Base-by-base conservation (phyloP, 2,888 invertebrate genomes). In the Drosophila pseudotalamancana region DNA sequence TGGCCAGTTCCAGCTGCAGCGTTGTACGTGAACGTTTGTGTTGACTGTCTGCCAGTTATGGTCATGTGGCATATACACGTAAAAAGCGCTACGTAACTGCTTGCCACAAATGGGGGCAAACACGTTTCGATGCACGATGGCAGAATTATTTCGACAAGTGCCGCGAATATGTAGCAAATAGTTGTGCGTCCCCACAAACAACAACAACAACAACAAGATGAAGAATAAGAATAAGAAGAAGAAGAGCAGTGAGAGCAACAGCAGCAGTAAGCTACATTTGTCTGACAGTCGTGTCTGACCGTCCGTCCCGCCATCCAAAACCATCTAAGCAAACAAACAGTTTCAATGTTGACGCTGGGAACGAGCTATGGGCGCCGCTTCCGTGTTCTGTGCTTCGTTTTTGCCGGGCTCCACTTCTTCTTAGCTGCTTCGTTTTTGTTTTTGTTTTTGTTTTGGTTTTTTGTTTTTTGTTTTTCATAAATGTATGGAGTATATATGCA, bases 21-120 rank as follows among this genome's bases (percentile, higher is more conserved):
- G 48, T 14, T 57, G 40, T 32, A 32, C 25, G 21, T 51, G 27
- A 39, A 46, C 23, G n/a, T 45, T 14, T 25, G 53, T 43, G 40
- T 43, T 59, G 53, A 42, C 32, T 32, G n/a, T 27, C 43, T 61
- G 39, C 32, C 23, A 34, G 43, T 46, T 70, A 70, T 70, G 70
- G 70, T 31, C 69, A 69, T 70, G 49, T 69, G 67, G 61, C 71
- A 71, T 54, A 25, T 46, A 27, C 54, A 59, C 40, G 37, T 50
- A 34, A 61, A 56, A 56, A 60, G 61, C 60, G 62, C 67, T 61
- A 63, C 53, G 64, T 48, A 63, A 64, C 51, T 61, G 39, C 61
- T 71, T 63, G 66, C 75, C 80, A 57, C 78, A 78, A 77, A 78
- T 80, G 80, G 76, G 37, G 31, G 46, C 65, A 71, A 65, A 74